These are phyloP conservation scores for Drosophila varians DNA, from an alignment of 1,140 invertebrate genomes.

Conservation along the genomic window DNA sequence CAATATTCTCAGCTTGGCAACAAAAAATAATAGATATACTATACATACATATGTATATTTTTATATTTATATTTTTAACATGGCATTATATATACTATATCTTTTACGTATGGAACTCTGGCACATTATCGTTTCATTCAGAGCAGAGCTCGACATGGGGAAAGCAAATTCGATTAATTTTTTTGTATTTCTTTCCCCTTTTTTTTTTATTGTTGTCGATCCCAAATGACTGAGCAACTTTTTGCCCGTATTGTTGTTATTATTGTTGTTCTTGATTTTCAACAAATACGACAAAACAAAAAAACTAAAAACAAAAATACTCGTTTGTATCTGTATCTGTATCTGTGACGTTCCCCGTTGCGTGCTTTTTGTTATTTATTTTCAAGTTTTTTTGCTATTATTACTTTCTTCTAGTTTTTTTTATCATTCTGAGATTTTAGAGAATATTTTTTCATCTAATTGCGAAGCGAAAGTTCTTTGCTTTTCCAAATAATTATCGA, in stretches of 20 bases:
- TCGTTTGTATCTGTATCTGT: slow-evolving; percentile 8
- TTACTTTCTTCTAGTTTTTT: slow-evolving; percentile 14
- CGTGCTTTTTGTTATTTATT: slow-evolving; percentile 41
- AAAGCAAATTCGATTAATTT: slow-evolving; percentile 14
- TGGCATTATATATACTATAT: not conserved
- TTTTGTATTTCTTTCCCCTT: not conserved
- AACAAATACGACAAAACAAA: slow-evolving; percentile 1
- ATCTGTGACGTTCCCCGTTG: not conserved
- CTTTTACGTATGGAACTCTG: slow-evolving; percentile 11
- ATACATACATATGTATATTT: not conserved
- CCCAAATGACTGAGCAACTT: slow-evolving; percentile 18
- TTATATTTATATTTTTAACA: no score
- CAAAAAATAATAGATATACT: no score
- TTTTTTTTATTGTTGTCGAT: not conserved
- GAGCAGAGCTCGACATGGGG: not conserved
- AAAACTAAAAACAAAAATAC: slow-evolving; percentile 12
- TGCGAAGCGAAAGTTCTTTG: slow-evolving; percentile 19
- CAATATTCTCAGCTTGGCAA: slow-evolving; percentile 10
- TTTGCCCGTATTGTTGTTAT: not conserved
- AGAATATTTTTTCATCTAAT: slow-evolving; percentile 34
- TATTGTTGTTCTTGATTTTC: slow-evolving; percentile 29
- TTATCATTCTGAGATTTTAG: not conserved
- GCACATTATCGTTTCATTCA: slow-evolving; percentile 18
- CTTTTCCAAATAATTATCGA: slow-evolving; percentile 6
- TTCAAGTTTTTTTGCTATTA: slow-evolving; percentile 24